Conservation (phyloP, 2,888 invertebrate genomes). For the Pollenia labialis region DNA sequence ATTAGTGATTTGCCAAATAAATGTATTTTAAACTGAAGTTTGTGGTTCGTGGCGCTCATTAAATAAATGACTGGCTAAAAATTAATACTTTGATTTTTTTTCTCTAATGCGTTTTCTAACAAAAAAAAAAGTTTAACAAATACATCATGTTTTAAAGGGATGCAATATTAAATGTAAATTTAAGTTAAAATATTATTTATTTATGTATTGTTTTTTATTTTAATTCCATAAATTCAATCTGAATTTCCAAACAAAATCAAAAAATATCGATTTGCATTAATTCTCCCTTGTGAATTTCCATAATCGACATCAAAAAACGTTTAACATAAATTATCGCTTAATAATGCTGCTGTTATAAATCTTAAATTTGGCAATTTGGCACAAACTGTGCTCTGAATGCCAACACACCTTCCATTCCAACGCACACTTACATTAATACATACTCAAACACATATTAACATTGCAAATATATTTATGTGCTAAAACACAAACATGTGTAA, state of each 20-base stretch:
- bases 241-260: constrained; percentile 15
- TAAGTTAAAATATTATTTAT: no score
- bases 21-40: constrained; percentile 27
- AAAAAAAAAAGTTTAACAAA: no score
- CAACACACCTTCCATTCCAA: constrained; percentile 23
- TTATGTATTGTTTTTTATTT: no score
- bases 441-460: not conserved
- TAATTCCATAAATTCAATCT: not conserved
- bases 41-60: not conserved
- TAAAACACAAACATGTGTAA: not conserved
- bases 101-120: no score
- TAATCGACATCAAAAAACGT: constrained; percentile 46
- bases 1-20: constrained; percentile 55
- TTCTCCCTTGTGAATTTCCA: constrained; percentile 8
- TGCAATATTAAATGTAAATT: no score
- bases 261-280: constrained; percentile 36
- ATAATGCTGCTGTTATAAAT: constrained; percentile 52
- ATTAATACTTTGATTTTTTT: no score
- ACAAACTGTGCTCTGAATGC: constrained; percentile 28
- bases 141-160: no score
- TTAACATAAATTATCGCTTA: constrained; percentile 65
- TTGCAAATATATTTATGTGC: not conserved
- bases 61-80: no score
- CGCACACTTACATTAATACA: not conserved
- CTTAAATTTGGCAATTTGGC: constrained; percentile 61